A percentile compares a stretch with the other conserved stretches of the same genome.
Conservation (phyloP, 2,888 invertebrate genomes). For the Patella depressa region DNA sequence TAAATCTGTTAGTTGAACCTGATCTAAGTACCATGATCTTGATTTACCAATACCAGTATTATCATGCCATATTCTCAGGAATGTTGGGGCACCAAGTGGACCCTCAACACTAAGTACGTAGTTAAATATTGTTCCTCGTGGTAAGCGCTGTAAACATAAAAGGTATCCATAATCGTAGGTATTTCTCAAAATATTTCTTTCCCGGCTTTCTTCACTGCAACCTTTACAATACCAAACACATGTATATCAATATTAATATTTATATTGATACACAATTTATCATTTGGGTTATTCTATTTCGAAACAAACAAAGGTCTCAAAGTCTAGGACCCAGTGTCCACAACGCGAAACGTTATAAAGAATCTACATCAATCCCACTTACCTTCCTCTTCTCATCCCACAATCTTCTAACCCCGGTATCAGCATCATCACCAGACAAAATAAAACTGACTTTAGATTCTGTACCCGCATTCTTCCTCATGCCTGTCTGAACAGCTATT, state of each 20-base stretch:
- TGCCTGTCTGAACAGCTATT: constrained; percentile 71
- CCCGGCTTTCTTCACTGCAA: not conserved
- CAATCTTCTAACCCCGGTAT: constrained; percentile 67
- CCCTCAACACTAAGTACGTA: constrained; percentile 67
- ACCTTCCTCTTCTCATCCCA: constrained; percentile 69
- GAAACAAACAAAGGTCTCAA: no score
- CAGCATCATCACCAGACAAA: constrained; percentile 67
- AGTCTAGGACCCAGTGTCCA: no score
- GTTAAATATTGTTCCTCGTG: constrained; percentile 67
- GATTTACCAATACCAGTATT: constrained; percentile 66
- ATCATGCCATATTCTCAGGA: constrained; percentile 70
- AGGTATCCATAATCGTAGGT: not conserved
- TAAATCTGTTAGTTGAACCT: constrained; percentile 65
- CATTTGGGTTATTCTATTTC: no score
- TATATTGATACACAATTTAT: no score
- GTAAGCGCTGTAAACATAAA: constrained; percentile 54
- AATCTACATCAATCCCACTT: not conserved
- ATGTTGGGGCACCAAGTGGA: constrained; percentile 65
- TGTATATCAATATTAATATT: no score
- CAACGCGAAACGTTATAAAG: no score
- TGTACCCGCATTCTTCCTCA: constrained; percentile 63
- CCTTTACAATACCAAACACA: no score
- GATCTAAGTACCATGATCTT: constrained; percentile 68
- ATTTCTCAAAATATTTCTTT: no score
- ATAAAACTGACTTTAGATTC: constrained; percentile 67